Evolutionary conservation across 1,140 invertebrate genomes (phyloP), one percentile per base, ranked within the genome.

Genomic region (Camponotus vicinus): DNA sequence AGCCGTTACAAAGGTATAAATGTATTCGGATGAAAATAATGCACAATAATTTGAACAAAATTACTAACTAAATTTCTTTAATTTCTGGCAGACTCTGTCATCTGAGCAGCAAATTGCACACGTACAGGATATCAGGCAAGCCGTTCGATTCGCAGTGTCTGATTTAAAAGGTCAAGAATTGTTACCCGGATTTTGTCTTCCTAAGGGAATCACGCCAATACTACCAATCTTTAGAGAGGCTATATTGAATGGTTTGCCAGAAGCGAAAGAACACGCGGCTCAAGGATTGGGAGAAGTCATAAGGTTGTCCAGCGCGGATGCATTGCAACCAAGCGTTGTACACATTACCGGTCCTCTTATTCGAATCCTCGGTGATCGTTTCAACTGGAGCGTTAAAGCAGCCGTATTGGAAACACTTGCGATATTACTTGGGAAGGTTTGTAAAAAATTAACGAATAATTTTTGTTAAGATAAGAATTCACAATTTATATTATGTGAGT

Each of bases 271-370:
- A 95, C 97, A 97, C 87, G 98, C 99, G 1, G 98, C 99, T n/a
- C 97, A 98, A 92, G 98, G 98, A 87, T 95, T 99, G 73, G 98
- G 98, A 9, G 98, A 99, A 96, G 97, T 99, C 1, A 99, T 99
- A 89, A 96, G 96, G 88, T 94, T 99, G 52, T 98, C 98, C 0
- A 98, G 97, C 87, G 96, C 98, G 0, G 95, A 97, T 66, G 98
- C 98, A 7, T 95, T 99, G 27, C 98, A 99, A 94, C 98, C 98
- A 2, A 99, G 98, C 67, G 98, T 99, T 2, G 97, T 99, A 49
- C 98, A 99, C 92, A 99, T 99, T 87, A 99, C 99, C 34, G 99
- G 99, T 9, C 99, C 99, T 0, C 96, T 99, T 18, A 99, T 99
- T 95, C 96, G 99, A 91, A 99, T 99, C 93, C 96, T 99, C 15